Evolutionary conservation across 2,113 vertebrate species (phyloP).

Genomic region (Tapirus terrestris): DNA sequence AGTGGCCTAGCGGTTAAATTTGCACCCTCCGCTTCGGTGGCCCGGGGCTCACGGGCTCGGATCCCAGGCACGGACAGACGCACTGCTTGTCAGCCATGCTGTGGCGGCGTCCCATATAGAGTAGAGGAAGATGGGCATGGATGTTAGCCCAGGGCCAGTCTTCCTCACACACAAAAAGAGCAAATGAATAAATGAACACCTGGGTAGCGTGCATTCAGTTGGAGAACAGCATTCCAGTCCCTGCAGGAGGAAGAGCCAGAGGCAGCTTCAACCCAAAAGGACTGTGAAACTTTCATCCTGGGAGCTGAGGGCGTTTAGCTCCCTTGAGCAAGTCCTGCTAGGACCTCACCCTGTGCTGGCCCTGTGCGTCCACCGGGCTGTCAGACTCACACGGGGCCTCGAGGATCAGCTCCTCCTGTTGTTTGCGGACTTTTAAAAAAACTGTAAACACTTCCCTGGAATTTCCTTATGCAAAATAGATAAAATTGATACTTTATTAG

Average conservation of each 20-base stretch:
- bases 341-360: too few relatives aligned
- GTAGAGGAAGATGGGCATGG: too few relatives aligned
- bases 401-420: background rate
- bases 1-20: too few relatives aligned
- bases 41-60: too few relatives aligned
- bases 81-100: too few relatives aligned
- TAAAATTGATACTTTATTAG: background rate
- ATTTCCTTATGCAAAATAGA: slow-evolving; percentile 16
- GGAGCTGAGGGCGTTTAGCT: background rate
- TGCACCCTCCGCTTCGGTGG: too few relatives aligned
- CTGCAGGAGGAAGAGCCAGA: background rate
- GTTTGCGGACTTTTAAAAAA: background rate
- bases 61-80: too few relatives aligned
- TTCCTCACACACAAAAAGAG: background rate
- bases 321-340: background rate
- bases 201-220: background rate
- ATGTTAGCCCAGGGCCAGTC: too few relatives aligned
- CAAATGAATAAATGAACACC: background rate
- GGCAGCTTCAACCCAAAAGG: background rate
- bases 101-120: too few relatives aligned
- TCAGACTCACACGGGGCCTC: accelerated
- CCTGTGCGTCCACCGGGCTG: background rate
- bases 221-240: background rate
- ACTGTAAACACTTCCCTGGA: background rate
- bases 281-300: accelerated